A percentile compares a stretch with the other conserved stretches of the same genome.
Evolutionary conservation across 2,797 vertebrate species (phyloP).

Genomic region (Artibeus jamaicensis): DNA sequence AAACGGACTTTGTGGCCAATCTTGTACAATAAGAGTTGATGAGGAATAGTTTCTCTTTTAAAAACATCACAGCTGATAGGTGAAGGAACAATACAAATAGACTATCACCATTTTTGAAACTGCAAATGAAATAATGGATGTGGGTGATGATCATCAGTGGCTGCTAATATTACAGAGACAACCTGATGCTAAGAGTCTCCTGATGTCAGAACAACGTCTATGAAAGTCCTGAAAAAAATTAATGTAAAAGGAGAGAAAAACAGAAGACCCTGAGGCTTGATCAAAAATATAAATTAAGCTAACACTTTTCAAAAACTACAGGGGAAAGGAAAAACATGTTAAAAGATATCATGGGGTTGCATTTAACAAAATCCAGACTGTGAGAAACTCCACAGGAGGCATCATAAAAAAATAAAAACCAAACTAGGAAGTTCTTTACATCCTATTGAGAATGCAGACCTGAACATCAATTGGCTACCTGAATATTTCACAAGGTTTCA

Average conservation of each 20-base stretch:
- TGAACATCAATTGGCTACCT: not conserved
- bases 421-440: conserved; percentile 25
- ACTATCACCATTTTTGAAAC: not conserved
- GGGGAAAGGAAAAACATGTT: not conserved
- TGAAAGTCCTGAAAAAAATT: not conserved
- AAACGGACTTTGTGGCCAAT: not conserved
- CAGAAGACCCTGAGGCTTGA: not conserved
- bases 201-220: not conserved
- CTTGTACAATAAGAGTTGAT: not conserved
- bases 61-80: not conserved
- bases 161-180: not conserved
- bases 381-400: not conserved
- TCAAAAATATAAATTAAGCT: not conserved
- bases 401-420: conserved; percentile 3
- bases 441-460: not conserved
- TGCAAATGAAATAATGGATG: not conserved
- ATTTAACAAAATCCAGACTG: conserved; percentile 19
- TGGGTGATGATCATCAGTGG: not conserved
- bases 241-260: not conserved
- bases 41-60: not conserved
- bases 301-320: conserved; percentile 3
- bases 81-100: not conserved
- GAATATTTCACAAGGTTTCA: not conserved
- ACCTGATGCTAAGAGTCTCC: not conserved
- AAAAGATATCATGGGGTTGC: not conserved